These are phyloP conservation scores for Buathra laborator DNA, from an alignment of 2,888 invertebrate genomes.

Conservation along the genomic window DNA sequence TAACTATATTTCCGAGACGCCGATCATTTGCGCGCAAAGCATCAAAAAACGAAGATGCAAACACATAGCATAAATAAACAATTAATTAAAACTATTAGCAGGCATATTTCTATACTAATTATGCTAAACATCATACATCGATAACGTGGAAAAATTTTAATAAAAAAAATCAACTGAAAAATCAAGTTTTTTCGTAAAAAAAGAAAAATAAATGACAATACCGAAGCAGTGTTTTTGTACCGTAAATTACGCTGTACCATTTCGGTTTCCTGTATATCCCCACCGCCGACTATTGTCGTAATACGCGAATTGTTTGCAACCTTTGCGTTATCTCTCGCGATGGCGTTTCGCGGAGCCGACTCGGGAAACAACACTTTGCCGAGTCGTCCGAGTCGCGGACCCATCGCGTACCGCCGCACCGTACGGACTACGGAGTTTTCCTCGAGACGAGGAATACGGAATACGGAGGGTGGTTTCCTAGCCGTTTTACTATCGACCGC, in stretches of 20 bases:
- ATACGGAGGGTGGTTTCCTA: slow-evolving; percentile 41
- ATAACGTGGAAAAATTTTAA: too few relatives aligned
- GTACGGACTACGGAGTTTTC: slow-evolving; percentile 22
- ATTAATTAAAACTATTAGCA: too few relatives aligned
- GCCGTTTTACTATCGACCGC: slow-evolving; percentile 74
- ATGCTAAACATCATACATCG: too few relatives aligned
- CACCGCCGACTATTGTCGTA: neutral
- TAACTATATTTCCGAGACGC: too few relatives aligned
- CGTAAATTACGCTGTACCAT: slow-evolving; percentile 59
- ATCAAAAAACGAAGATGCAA: neutral
- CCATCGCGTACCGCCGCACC: slow-evolving; percentile 76
- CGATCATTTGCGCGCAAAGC: neutral
- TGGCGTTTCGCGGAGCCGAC: slow-evolving; percentile 30
- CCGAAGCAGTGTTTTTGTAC: slow-evolving; percentile 37
- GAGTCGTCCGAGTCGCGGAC: slow-evolving; percentile 77
- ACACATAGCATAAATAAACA: neutral
- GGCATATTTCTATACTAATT: too few relatives aligned
- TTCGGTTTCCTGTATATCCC: slow-evolving; percentile 37
- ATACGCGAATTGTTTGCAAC: slow-evolving; percentile 44
- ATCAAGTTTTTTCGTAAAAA: neutral
- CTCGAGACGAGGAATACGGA: slow-evolving; percentile 19
- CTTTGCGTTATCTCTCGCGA: slow-evolving; percentile 33
- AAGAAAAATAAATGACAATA: neutral
- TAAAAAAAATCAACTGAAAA: neutral
- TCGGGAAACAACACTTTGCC: slow-evolving; percentile 74